Evolutionary conservation across 2,797 vertebrate genomes (phyloP), one percentile per base, ranked within the genome.

Genomic region (Anguilla obscura): DNA sequence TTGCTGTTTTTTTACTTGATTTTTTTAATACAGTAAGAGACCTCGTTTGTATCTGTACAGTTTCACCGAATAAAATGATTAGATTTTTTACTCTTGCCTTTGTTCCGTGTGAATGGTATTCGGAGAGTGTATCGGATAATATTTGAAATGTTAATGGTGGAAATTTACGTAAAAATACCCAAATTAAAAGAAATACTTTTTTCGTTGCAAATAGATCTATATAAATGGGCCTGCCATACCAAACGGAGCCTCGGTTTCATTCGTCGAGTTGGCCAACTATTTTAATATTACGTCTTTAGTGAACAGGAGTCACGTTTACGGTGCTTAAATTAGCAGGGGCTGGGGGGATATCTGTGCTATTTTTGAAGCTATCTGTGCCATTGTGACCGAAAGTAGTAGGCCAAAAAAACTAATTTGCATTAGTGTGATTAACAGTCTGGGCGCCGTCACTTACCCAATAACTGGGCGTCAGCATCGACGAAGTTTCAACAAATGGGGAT

Each of bases 1-100:
- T 95, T 95, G 92, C 52, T 90, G 88, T 91, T 89, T 87, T 96
- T 96, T 94, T 96, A 95, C 94, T 95, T 96, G 91, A 91, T 86
- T 88, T 86, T 88, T 87, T 76, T 9, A 88, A 90, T 89, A 88
- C 84, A 63, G 80, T 88, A 91, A 90, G 63, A 87, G 86, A 87
- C 88, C 88, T 88, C 90, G 90, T 89, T 91, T 91, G 89, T 89
- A 91, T 82, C 90, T 92, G 91, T 92, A 91, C 92, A 92, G 92
- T 93, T 93, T 94, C 93, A 93, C 90, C 91, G 89, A 95, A 94
- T 95, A 94, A 95, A 94, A 92, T 90, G 91, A 90, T 90, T 92
- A 89, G 87, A 88, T 94, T 93, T 93, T 82, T 90, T 94, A 87
- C 86, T 84, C 79, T 54, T 27, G 24, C 71, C 36, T 84, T 88